Conservation (phyloP, 2,888 invertebrate species). For the Zaprionus lineosus region DNA sequence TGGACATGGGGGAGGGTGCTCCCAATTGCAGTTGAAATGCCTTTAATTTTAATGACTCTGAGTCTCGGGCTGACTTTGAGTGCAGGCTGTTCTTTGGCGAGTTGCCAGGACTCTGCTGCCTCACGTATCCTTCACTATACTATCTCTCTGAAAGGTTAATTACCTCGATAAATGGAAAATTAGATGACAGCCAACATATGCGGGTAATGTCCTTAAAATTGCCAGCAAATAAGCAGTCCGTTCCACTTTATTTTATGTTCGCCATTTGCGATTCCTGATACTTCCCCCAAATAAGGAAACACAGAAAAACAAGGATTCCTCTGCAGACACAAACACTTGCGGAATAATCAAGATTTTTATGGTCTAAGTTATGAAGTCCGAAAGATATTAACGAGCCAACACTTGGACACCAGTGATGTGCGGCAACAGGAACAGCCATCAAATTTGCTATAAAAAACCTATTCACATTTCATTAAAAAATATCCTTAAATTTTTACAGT, state of each 20-base stretch:
- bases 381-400: slow-evolving; percentile 82
- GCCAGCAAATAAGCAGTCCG: slow-evolving; percentile 11
- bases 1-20: neutral
- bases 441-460: too few species aligned
- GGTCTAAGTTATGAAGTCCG: slow-evolving; percentile 80
- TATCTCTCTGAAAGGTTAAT: slow-evolving; percentile 67
- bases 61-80: too few species aligned
- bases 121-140: slow-evolving; percentile 52
- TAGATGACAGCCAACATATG: slow-evolving; percentile 36
- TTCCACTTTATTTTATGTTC: slow-evolving; percentile 39
- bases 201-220: slow-evolving; percentile 26
- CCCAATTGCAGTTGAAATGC: slow-evolving; percentile 44
- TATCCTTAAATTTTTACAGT: too few species aligned
- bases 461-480: too few species aligned
- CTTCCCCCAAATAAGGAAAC: neutral
- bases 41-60: slow-evolving; percentile 34
- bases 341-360: slow-evolving; percentile 63
- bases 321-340: slow-evolving; percentile 1
- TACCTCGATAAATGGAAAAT: slow-evolving; percentile 67
- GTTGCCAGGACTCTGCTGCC: slow-evolving; percentile 26
- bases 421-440: too few species aligned
- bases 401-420: too few species aligned
- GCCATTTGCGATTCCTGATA: slow-evolving; percentile 35
- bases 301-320: slow-evolving; percentile 13
- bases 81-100: slow-evolving; percentile 38